phyloP scores from a whole-genome alignment of 2,888 invertebrate genomes.

The Drosophila stalkeri region DNA sequence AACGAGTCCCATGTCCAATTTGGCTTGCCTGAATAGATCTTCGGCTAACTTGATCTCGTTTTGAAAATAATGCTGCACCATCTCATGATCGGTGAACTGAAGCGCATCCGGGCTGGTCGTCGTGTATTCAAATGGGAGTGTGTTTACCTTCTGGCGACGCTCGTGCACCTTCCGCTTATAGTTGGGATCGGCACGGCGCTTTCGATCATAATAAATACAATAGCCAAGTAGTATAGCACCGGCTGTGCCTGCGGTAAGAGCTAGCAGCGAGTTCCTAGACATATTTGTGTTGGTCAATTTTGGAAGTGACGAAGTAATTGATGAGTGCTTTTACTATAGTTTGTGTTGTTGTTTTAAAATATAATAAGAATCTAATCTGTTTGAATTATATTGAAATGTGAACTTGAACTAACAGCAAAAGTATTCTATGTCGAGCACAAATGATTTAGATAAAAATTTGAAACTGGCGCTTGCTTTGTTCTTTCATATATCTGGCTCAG shows the following conservation, averaged over 20 bases:
- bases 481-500: neutral
- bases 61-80: slow-evolving; percentile 39
- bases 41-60: slow-evolving; percentile 42
- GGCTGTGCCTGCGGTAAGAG: slow-evolving; percentile 29
- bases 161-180: slow-evolving; percentile 43
- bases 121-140: neutral
- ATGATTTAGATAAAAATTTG: too few species aligned
- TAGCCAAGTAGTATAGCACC: slow-evolving; percentile 35
- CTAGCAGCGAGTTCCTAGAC: slow-evolving; percentile 26
- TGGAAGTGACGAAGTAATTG: slow-evolving; percentile 9
- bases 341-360: neutral
- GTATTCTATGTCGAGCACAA: neutral
- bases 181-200: slow-evolving; percentile 45
- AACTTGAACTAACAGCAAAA: neutral
- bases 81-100: slow-evolving; percentile 27
- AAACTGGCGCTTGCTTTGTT: neutral
- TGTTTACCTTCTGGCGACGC: slow-evolving; percentile 34
- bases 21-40: slow-evolving; percentile 25
- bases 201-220: slow-evolving; percentile 50
- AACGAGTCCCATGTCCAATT: slow-evolving; percentile 37
- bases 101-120: neutral
- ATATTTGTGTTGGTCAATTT: slow-evolving; percentile 14
- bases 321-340: neutral
- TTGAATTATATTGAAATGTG: neutral
- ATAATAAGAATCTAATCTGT: neutral